Evolutionary conservation across 2,797 vertebrate species (phyloP), one percentile per base, ranked within the genome.

Genomic region (Chiloscyllium punctatum): DNA sequence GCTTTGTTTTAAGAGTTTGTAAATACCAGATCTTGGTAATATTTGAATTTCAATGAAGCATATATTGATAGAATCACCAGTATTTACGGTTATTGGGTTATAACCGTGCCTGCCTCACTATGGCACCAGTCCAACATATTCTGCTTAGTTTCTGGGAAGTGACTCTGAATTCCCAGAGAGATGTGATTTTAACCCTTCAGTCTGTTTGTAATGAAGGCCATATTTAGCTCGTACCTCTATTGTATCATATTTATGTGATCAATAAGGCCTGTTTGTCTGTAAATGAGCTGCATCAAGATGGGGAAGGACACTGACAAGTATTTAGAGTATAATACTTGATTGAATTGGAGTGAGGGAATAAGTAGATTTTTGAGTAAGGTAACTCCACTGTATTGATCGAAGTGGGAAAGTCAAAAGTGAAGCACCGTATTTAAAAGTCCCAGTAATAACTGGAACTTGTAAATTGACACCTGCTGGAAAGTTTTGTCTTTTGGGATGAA

Each of bases 131-230:
- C 90, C 90, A 72, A 27, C 42, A 23, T 74, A 74, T 53, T 72
- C 42, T 94, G 69, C 42, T 71, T 71, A 94, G 25, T 94, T 94
- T 94, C 42, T 72, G 94, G n/a, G 94, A 33, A 94, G 42, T 33
- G 48, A 51, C 25, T n/a, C n/a, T 74, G 4, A 6, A 42, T 94
- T 94, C 48, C 37, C 69, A 33, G 69, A 72, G 94, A 94, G 71
- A 48, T 74, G 23, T 94, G 30, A 51, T 94, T 94, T 51, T 74
- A 94, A 94, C 42, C 27, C 23, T 94, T 74, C 15, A 74, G 69
- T 30, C 90, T 62, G 69, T 42, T 66, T 37, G 66, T 68, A 92
- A 92, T 69, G 1, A 69, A 42, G 66, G 69, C 62, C 90, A 68
- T 48, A 69, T 92, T 42, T 92, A 92, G 66, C 66, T 69, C n/a